A percentile compares a stretch with the other conserved stretches of the same genome.
Evolutionary conservation across 2,888 invertebrate species (phyloP).

Genomic region (Sinotaia quadrata): DNA sequence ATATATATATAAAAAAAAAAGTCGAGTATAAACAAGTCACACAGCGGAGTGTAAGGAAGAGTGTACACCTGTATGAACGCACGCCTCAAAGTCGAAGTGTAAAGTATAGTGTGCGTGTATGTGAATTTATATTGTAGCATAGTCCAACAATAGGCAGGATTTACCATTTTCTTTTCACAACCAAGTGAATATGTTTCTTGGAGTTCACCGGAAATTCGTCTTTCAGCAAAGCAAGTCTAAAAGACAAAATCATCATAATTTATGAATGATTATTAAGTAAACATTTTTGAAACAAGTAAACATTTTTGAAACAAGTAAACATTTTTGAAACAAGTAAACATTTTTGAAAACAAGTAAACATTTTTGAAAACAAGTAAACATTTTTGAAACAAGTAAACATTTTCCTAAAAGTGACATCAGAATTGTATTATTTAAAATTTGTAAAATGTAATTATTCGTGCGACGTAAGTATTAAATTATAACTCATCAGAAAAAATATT

Average conservation of each 20-base stretch:
- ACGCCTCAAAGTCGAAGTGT: too few species aligned
- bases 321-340: not conserved
- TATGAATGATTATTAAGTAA: not conserved
- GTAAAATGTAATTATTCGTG: too few species aligned
- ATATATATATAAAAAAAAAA: too few species aligned
- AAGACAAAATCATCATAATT: not conserved
- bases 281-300: not conserved
- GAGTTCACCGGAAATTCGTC: conserved; percentile 5
- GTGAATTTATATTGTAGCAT: too few species aligned
- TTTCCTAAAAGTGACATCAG: too few species aligned
- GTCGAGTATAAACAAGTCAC: not conserved
- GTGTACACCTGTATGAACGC: too few species aligned
- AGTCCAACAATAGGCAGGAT: not conserved
- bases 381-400: not conserved
- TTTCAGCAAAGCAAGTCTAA: conserved; percentile 23
- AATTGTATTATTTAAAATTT: too few species aligned
- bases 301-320: not conserved
- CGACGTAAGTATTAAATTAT: too few species aligned
- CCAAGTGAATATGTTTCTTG: conserved; percentile 17
- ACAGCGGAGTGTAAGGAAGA: too few species aligned
- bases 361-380: not conserved
- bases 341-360: too few species aligned
- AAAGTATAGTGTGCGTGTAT: too few species aligned
- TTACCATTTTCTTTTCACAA: conserved; percentile 26
- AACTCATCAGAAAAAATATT: too few species aligned